Evolutionary conservation across 2,113 vertebrate species (phyloP).

Genomic region (Scophthalmus maximus): DNA sequence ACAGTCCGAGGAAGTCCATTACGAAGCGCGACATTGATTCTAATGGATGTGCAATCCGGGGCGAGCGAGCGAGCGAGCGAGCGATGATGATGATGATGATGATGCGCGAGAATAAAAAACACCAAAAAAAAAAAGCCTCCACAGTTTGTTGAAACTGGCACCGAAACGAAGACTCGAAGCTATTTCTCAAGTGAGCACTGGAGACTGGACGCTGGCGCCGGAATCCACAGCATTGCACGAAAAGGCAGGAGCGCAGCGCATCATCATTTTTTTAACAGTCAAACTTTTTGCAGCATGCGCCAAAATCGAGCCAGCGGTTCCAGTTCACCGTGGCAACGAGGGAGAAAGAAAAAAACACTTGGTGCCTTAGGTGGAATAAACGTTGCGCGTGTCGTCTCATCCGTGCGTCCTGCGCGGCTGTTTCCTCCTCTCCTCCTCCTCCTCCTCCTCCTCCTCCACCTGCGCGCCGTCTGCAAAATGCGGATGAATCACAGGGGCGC

Average conservation of each 20-base stretch:
- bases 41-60: no score
- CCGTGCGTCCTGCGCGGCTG: no score
- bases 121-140: conserved; percentile 44
- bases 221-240: conserved; percentile 63
- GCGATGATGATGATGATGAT: background rate
- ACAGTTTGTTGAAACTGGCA: conserved; percentile 49
- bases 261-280: conserved; percentile 61
- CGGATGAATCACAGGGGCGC: conserved; percentile 71
- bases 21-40: conserved; percentile 51
- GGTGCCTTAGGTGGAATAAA: conserved; percentile 24
- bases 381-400: conserved; percentile 22
- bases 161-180: conserved; percentile 54
- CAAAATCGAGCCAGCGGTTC: conserved; percentile 10
- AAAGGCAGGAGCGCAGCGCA: conserved; percentile 48
- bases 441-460: conserved; percentile 66
- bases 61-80: no score
- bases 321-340: background rate
- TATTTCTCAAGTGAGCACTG: conserved; percentile 65
- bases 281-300: conserved; percentile 66
- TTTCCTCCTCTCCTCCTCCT: conserved; percentile 62
- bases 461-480: conserved; percentile 73
- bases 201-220: no score
- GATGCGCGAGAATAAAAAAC: conserved; percentile 40
- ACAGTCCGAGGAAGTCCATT: conserved; percentile 79
- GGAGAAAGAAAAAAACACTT: conserved; percentile 4